A percentile compares a stretch with the other conserved stretches of the same genome.
phyloP scores from a whole-genome alignment of 2,888 invertebrate species.

The Dromius quadrimaculatus region DNA sequence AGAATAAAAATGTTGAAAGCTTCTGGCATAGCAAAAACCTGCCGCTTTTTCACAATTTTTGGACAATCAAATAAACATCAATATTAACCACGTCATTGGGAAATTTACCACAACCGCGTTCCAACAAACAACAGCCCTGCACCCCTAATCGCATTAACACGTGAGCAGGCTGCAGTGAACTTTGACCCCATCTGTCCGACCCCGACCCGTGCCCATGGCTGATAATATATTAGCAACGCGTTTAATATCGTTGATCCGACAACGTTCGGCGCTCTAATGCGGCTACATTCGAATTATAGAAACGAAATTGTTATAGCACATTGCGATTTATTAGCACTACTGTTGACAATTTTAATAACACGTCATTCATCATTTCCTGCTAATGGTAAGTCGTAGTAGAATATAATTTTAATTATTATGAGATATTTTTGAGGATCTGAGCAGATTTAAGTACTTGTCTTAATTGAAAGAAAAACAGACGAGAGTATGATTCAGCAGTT shows the following conservation, averaged over 20 bases:
- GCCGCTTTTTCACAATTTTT: too few species aligned
- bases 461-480: too few species aligned
- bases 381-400: slow-evolving; percentile 20
- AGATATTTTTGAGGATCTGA: too few species aligned
- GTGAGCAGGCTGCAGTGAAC: slow-evolving; percentile 12
- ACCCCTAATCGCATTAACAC: too few species aligned
- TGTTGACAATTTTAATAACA: slow-evolving; percentile 36
- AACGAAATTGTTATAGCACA: slow-evolving; percentile 20
- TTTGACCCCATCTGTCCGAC: slow-evolving; percentile 4
- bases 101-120: neutral
- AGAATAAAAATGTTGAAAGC: too few species aligned
- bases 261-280: neutral
- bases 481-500: too few species aligned
- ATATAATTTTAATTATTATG: slow-evolving; percentile 40
- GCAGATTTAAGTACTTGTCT: too few species aligned
- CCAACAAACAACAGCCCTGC: slow-evolving; percentile 1
- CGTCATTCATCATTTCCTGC: slow-evolving; percentile 24
- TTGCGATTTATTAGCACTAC: slow-evolving; percentile 15
- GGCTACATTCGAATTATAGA: slow-evolving; percentile 29
- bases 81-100: slow-evolving; percentile 14
- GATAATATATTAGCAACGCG: slow-evolving; percentile 30
- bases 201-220: slow-evolving; percentile 7
- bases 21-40: too few species aligned
- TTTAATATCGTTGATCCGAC: slow-evolving; percentile 23
- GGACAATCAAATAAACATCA: too few species aligned